Percentiles rank a stretch among this genome's conserved stretches.
Evolutionary conservation across 2,888 invertebrate genomes (phyloP).

Genomic region (Aproaerema taeniolella): DNA sequence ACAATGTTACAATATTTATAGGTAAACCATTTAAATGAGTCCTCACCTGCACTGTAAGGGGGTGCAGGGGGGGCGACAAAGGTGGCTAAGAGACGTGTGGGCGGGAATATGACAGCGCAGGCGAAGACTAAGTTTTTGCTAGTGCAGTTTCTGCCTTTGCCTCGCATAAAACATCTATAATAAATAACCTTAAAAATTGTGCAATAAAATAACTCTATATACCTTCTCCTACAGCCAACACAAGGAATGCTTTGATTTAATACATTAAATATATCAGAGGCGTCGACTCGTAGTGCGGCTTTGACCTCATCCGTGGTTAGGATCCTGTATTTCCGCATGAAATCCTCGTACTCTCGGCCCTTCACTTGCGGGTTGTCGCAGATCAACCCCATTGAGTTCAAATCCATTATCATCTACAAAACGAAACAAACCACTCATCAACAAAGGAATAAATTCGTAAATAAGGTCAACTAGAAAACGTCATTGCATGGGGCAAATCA

Average conservation of each 20-base stretch:
- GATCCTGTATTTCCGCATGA: slow-evolving; percentile 87
- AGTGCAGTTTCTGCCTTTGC: too few relatives aligned
- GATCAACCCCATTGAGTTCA: slow-evolving; percentile 89
- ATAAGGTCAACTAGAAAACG: slow-evolving; percentile 68
- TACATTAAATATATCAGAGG: slow-evolving; percentile 88
- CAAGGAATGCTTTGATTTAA: slow-evolving; percentile 95
- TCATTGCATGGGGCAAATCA: slow-evolving; percentile 47
- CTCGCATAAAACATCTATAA: too few relatives aligned
- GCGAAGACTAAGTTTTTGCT: too few relatives aligned
- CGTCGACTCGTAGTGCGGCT: slow-evolving; percentile 88
- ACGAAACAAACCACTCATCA: slow-evolving; percentile 32
- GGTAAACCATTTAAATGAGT: too few relatives aligned
- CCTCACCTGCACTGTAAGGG: too few relatives aligned
- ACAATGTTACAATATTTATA: too few relatives aligned
- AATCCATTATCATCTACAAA: slow-evolving; percentile 93
- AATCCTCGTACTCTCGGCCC: slow-evolving; percentile 90
- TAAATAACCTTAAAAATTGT: not conserved
- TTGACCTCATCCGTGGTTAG: slow-evolving; percentile 87
- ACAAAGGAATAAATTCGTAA: slow-evolving; percentile 55
- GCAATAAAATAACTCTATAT: slow-evolving; percentile 22
- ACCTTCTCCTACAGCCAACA: slow-evolving; percentile 95
- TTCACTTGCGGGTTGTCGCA: slow-evolving; percentile 89
- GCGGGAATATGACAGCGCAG: too few relatives aligned
- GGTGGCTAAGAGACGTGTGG: too few relatives aligned
- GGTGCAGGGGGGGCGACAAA: too few relatives aligned